These are phyloP conservation scores for Heliconius hortense DNA, from an alignment of 2,888 invertebrate species.

Conservation along the genomic window DNA sequence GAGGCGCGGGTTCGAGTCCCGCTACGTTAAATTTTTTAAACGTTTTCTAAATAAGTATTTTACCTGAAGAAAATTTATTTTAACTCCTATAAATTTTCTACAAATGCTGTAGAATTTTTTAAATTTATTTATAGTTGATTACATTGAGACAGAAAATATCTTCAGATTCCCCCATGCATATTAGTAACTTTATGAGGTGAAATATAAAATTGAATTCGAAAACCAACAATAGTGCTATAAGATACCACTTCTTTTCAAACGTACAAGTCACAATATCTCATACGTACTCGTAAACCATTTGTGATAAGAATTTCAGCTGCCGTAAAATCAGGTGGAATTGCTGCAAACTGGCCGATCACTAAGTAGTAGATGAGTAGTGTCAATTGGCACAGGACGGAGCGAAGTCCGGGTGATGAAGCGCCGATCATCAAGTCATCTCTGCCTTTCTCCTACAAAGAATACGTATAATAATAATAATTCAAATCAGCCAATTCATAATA, in stretches of 20 bases:
- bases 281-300: slow-evolving; percentile 85
- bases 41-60: too few species aligned
- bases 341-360: slow-evolving; percentile 91
- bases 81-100: too few species aligned
- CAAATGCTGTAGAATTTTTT: too few species aligned
- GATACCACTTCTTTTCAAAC: background rate
- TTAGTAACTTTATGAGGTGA: too few species aligned
- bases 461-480: background rate
- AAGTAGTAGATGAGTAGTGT: slow-evolving; percentile 93
- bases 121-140: too few species aligned
- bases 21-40: too few species aligned
- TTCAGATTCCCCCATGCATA: too few species aligned
- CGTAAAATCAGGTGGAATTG: slow-evolving; percentile 89
- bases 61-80: too few species aligned
- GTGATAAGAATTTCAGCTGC: slow-evolving; percentile 86
- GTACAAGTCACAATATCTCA: background rate
- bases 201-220: background rate
- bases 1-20: too few species aligned
- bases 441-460: slow-evolving; percentile 83
- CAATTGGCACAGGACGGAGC: slow-evolving; percentile 93
- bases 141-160: too few species aligned
- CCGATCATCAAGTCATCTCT: slow-evolving; percentile 88
- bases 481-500: background rate
- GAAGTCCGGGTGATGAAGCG: slow-evolving; percentile 86
- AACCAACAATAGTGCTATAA: background rate